Evolutionary conservation across 2,113 vertebrate genomes (phyloP), one percentile per base, ranked within the genome.

Genomic region (Toxotes chatareus): DNA sequence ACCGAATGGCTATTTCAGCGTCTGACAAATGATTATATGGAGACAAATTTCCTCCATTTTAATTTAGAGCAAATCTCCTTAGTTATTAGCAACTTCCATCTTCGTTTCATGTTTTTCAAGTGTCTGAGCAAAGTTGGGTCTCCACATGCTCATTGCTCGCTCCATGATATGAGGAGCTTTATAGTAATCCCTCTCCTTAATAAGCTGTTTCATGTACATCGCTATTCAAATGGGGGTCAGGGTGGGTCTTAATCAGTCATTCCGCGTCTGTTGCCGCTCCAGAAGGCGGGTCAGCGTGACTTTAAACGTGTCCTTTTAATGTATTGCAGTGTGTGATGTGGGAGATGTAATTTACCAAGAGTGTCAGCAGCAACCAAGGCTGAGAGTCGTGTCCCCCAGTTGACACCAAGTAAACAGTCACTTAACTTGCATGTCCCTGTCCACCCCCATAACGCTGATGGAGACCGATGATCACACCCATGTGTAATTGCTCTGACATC

Each of bases 391-490:
- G 87, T 89, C 90, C 84, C 73, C 61, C 14, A 21, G 75, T 66
- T 88, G 89, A 91, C 89, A 79, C 79, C 76, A 21, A 88, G 83
- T 90, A 87, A 91, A 90, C 85, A 87, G 79, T 80, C 89, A 76
- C 83, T 90, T 85, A 88, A 83, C 72, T 76, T 69, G 76, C 71
- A 34, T 85, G 87, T 87, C 76, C 61, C 76, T 59, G 83, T 91
- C 91, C 85, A 59, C 66, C 69, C 73, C 42, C 66, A 76, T 81
- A 80, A 88, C 8, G 1, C 85, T 82, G 87, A 88, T 82, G 83
- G 86, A 91, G 83, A 92, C 85, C 62, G 83, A 91, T 82, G 86
- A 89, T 88, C 83, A 79, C 80, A 68, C 61, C 73, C 69, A 5
- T 51, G 63, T 51, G 56, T 91, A 93, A 93, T 92, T 91, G 83